Evolutionary conservation across 2,113 vertebrate species (phyloP), one percentile per base, ranked within the genome.

Genomic region (Caretta caretta): DNA sequence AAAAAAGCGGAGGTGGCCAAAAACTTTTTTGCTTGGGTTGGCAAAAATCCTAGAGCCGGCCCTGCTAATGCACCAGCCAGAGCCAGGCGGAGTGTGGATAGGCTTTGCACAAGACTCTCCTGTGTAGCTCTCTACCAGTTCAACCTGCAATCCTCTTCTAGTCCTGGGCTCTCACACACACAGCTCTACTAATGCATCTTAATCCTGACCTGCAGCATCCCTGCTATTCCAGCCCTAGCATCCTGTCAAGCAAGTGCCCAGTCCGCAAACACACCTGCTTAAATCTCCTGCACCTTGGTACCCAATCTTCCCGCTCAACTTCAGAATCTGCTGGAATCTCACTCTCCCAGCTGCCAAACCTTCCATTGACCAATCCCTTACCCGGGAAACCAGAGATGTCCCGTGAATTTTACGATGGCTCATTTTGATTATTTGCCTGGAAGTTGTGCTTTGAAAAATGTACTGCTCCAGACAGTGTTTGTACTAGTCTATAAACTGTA

Each of bases 401-500:
- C 42, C 1, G 5, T 25, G 20, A 65, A 90, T 88, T 90, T 90
- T 12, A 5, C 72, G 49, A 38, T 59, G 14, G 42, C 42, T 82
- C 90, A 3, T 82, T 24, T 82, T 90, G 16, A 53, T 38, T 83
- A 4, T 38, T 65, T 46, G 1, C 92, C 82, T 81, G 81, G 56
- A 94, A 90, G 17, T 84, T 93, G 35, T 65, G 16, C 84, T 95
- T 79, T 95, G 72, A 81, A 96, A 38, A 75, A 38, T 11, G 22
- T 91, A 81, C 31, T 0, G 0, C 20, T 93, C 80, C 92, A 72
- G n/a, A 90, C 75, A n/a, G 72, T 90, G 50, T 0, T 83, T 16
- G 31, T 65, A 65, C 59, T 31, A 31, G 59, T 31, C 31, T 65
- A 65, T 24, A 82, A 76, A 87, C 59, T 93, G 35, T 27, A 53